Evolutionary conservation across 2,113 vertebrate species (phyloP), one percentile per base, ranked within the genome.

Genomic region (Lagenorhynchus albirostris): DNA sequence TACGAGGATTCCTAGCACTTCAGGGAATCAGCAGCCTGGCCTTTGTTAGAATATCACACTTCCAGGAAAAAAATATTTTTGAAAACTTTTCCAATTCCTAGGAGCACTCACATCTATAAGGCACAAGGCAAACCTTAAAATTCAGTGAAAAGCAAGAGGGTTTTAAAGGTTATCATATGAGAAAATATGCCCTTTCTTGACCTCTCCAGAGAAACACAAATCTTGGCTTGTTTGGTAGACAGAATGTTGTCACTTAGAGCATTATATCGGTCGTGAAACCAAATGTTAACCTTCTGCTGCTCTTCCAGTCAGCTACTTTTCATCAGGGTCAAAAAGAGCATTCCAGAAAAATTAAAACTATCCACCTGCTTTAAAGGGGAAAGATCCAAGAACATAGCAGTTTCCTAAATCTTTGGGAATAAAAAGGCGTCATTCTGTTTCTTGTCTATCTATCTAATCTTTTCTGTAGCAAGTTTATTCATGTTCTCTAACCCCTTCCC

Each of bases 281-380:
- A 92, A 79, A 38, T 88, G 58, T 60, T 74, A 38, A 76, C 73
- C 36, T 70, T 26, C 44, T 41, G 89, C 65, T 93, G 15, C 58
- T 93, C 74, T 93, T 63, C 68, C n/a, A 80, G 33, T 80, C 63
- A 74, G 36, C 29, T 79, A 36, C 29, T 86, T 87, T 86, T 79
- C 71, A 76, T 63, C 60, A 79, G 25, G 67, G n/a, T 47, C 87
- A 71, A 91, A 95, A 90, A 63, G 53, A 93, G 3, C 33, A 82
- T 91, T 94, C 76, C 33, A 18, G 89, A 88, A 94, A 68, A 8
- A 73, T n/a, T 87, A 95, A 93, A 94, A 83, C 38, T 38, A 60
- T 93, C 89, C 96, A 96, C 83, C 96, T 96, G 95, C 88, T 25
- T 74, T 86, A 92, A 86, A 77, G 13, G 2, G 11, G 58, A 79